These are phyloP conservation scores for Battus philenor DNA, from an alignment of 1,140 invertebrate species.

Conservation along the genomic window DNA sequence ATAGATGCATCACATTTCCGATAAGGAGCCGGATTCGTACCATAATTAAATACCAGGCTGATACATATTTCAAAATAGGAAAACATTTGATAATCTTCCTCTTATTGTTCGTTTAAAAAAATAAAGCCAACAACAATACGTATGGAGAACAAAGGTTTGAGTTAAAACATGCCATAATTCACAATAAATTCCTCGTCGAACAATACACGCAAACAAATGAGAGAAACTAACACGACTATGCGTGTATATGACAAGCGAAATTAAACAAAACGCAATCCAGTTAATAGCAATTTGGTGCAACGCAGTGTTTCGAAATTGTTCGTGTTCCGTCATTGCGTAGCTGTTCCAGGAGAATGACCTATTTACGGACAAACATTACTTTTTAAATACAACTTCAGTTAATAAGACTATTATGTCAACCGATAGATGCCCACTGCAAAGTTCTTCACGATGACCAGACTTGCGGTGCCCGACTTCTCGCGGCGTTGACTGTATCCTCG, in stretches of 20 bases:
- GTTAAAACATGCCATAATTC: constrained; percentile 13
- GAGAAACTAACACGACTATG: constrained; percentile 11
- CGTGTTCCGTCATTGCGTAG: too few relatives aligned
- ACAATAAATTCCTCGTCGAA: constrained; percentile 12
- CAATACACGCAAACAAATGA: constrained; percentile 15
- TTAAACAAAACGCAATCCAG: constrained; percentile 13
- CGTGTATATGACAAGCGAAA: constrained; percentile 13
- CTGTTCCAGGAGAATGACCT: too few relatives aligned
- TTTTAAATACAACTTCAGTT: too few relatives aligned
- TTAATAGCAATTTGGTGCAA: constrained; percentile 7
- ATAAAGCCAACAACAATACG: constrained; percentile 12
- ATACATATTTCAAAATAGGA: constrained; percentile 4
- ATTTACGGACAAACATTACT: too few relatives aligned
- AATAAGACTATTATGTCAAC: too few relatives aligned
- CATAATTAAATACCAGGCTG: constrained; percentile 1
- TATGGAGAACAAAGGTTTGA: constrained; percentile 12
- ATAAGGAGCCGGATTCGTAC: constrained; percentile 4
- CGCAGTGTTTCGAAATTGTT: constrained; percentile 4
- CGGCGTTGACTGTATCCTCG: too few relatives aligned
- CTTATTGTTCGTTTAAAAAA: constrained; percentile 6
- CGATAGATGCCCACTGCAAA: too few relatives aligned
- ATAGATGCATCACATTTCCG: background rate
- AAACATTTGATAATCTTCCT: constrained; percentile 6
- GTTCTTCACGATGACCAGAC: too few relatives aligned
- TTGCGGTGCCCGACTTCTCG: too few relatives aligned